Evolutionary conservation across 2,113 vertebrate species (phyloP).

Genomic region (Oncorhynchus mykiss): DNA sequence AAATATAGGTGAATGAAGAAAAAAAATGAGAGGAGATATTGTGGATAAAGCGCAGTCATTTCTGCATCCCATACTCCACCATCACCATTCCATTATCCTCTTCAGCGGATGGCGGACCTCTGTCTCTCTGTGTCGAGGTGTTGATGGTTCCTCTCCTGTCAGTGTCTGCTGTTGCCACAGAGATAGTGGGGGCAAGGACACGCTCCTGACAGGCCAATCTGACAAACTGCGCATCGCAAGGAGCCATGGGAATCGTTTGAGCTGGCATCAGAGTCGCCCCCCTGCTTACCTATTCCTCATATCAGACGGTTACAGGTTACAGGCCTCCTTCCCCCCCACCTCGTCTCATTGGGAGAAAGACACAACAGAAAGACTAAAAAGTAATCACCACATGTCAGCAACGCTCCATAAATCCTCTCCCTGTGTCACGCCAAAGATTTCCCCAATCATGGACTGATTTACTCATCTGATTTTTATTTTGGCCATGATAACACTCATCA

Average conservation of each 20-base stretch:
- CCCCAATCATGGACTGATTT: slow-evolving; percentile 64
- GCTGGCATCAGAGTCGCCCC: slow-evolving; percentile 33
- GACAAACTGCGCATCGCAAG: slow-evolving; percentile 41
- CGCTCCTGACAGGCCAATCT: slow-evolving; percentile 20
- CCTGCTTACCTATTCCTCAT: slow-evolving; percentile 44
- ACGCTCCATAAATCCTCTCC: slow-evolving; percentile 60
- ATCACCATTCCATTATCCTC: slow-evolving; percentile 76
- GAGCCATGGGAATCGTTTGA: slow-evolving; percentile 42
- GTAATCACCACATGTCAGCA: slow-evolving; percentile 62
- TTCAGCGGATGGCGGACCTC: slow-evolving; percentile 64
- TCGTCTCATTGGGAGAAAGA: slow-evolving; percentile 48
- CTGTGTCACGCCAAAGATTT: slow-evolving; percentile 50
- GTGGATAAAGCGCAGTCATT: slow-evolving; percentile 74
- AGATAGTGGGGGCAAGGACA: background rate
- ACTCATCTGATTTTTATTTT: slow-evolving; percentile 60
- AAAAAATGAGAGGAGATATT: slow-evolving; percentile 66
- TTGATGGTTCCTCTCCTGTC: slow-evolving; percentile 34
- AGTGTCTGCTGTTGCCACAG: background rate
- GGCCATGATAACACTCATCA: slow-evolving; percentile 64
- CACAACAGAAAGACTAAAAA: slow-evolving; percentile 56
- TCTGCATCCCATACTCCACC: slow-evolving; percentile 68
- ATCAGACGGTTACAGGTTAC: slow-evolving; percentile 35
- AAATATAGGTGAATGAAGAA: no score
- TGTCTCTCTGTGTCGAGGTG: slow-evolving; percentile 40
- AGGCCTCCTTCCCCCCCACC: background rate